Percentiles rank a stretch among this genome's conserved stretches.
Conservation (phyloP, 1,140 invertebrate genomes). For the Parapsyche elsis region DNA sequence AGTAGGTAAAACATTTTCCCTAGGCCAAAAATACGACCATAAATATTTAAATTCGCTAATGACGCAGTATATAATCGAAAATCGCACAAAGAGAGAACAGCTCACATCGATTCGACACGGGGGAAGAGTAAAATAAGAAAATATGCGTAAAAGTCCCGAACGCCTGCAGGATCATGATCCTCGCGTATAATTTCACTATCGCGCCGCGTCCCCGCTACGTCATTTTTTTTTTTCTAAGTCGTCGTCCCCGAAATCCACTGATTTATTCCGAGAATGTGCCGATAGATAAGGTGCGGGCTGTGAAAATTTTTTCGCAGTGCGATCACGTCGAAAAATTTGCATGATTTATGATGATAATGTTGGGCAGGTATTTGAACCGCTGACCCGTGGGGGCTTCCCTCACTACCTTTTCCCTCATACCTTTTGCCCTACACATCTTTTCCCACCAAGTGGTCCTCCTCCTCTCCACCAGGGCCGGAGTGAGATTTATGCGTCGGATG, state of each 20-base stretch:
- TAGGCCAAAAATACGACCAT: constrained; percentile 9
- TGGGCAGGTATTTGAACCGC: constrained; percentile 45
- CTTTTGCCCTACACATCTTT: background rate
- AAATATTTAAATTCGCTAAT: constrained; percentile 21
- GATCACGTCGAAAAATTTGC: constrained; percentile 45
- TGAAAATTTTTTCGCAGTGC: constrained; percentile 28
- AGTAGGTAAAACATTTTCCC: too few relatives aligned
- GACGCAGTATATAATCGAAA: constrained; percentile 14
- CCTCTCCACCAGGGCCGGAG: background rate
- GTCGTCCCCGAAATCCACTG: constrained; percentile 37
- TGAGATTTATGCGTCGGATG: constrained; percentile 40
- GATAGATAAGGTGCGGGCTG: constrained; percentile 35
- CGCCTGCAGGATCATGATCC: constrained; percentile 18
- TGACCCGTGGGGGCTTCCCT: constrained; percentile 16
- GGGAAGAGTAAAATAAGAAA: background rate
- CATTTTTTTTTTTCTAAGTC: constrained; percentile 36
- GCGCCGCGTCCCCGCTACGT: constrained; percentile 6
- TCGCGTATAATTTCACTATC: constrained; percentile 36
- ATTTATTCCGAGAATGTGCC: constrained; percentile 41
- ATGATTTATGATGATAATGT: constrained; percentile 46
- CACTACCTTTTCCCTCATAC: background rate
- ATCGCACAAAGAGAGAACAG: background rate
- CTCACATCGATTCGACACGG: too few relatives aligned
- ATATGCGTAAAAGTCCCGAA: background rate
- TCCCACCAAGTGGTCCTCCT: too few relatives aligned